Conservation (phyloP, 2,113 vertebrate species). For the Papio anubis region DNA sequence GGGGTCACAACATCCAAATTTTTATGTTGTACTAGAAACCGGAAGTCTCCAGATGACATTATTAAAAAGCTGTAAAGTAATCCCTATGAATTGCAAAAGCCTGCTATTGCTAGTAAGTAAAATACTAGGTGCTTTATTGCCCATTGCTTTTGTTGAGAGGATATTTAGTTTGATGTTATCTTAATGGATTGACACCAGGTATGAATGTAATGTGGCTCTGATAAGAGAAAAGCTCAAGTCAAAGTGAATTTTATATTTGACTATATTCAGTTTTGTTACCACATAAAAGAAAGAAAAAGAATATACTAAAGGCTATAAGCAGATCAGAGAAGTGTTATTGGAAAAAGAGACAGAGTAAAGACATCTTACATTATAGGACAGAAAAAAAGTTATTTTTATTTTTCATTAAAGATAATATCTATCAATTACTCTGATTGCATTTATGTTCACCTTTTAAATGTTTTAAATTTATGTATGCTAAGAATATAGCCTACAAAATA, state of each 20-base stretch:
- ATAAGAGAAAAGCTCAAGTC: not conserved
- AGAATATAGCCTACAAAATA: not conserved
- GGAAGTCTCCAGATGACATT: not conserved
- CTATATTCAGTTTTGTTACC: not conserved
- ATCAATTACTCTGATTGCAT: not conserved
- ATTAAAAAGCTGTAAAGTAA: not conserved
- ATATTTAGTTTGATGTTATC: not conserved
- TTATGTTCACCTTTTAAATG: not conserved
- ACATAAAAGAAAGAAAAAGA: not conserved
- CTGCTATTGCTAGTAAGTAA: not conserved
- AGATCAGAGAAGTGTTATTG: not conserved
- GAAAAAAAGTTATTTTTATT: not conserved
- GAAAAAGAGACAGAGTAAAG: not conserved
- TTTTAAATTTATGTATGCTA: not conserved
- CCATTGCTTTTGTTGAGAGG: not conserved
- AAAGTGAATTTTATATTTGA: not conserved
- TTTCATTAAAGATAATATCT: not conserved
- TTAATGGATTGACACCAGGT: not conserved
- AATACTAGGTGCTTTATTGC: not conserved
- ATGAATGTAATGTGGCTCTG: not conserved
- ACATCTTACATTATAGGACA: not conserved
- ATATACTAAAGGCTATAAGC: not conserved
- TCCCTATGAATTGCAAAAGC: not conserved
- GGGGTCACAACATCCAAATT: not conserved
- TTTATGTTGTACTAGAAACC: not conserved